Base-by-base conservation (phyloP, 1,140 invertebrate genomes). In the Limonius californicus region DNA sequence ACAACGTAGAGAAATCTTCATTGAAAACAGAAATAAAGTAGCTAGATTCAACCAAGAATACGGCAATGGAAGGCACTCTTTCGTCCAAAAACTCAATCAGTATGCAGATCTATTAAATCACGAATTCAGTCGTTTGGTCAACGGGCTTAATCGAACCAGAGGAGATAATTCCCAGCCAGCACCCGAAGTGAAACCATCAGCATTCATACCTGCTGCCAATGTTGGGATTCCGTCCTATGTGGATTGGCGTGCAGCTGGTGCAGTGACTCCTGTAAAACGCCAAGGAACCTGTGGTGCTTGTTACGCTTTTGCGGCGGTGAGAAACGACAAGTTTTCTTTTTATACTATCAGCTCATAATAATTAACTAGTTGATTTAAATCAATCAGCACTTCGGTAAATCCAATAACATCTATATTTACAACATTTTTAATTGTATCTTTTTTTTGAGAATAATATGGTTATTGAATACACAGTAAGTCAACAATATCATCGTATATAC, bases 31-130 rank as follows among this genome's bases (percentile, higher is more conserved):
- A 70, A 83, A 87, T 66, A 88, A 86, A 72, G 90, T 97, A 73
- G 88, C 88, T n/a, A 84, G 85, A 68, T 92, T 95, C 72, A 97
- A 97, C 80, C 77, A 83, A 62, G 77, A 79, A 54, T 91, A 77
- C 74, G 83, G 85, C 62, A 69, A 78, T 35, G 91, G 91, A 0
- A 70, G 81, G 64, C 81, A 84, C 20, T 73, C 79, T 15, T 93
- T 80, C 76, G 84, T 83, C 65, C 74, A 91, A 63, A 82, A 77
- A 53, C 74, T 92, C 68, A 95, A 95, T 77, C 54, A 54, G 70
- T 95, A 86, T 75, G 86, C 85, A 43, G 92, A 95, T 78, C 81
- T 94, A 87, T 80, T 94, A 64, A 86, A 85, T 73, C 86, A 91
- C 67, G 92, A 95, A 77, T 92, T 94, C 76, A 78, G 82, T 1